Conservation (phyloP, 2,113 vertebrate genomes). For the Notarius lentiginosus region DNA sequence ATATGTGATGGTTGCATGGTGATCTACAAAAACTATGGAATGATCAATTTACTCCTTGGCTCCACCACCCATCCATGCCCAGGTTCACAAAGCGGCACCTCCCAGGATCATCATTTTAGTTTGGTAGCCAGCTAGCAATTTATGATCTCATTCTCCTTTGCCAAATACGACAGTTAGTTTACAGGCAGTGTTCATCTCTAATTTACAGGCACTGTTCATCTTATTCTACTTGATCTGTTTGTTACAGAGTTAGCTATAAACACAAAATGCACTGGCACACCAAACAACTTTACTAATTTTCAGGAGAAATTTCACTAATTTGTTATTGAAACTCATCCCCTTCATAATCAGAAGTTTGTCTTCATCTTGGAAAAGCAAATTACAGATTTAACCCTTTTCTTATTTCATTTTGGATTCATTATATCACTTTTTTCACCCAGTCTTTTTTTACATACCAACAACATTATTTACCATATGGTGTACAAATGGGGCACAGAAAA, state of each 20-base stretch:
- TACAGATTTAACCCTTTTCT: background rate
- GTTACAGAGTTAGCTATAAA: background rate
- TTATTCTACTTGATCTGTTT: too few relatives aligned
- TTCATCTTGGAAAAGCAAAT: too few relatives aligned
- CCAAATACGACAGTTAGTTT: background rate
- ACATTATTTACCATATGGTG: background rate
- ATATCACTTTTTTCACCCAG: background rate
- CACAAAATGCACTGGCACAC: background rate
- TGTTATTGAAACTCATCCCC: too few relatives aligned
- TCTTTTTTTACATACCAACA: background rate
- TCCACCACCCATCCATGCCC: background rate
- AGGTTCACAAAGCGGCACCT: background rate
- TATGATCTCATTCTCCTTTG: background rate
- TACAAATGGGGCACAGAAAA: background rate
- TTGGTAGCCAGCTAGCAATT: background rate
- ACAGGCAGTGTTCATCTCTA: background rate
- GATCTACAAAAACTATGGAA: background rate
- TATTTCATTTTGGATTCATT: background rate
- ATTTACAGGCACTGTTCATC: background rate
- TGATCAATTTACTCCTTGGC: background rate
- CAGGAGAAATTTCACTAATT: too few relatives aligned
- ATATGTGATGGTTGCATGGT: background rate
- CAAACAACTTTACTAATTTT: background rate
- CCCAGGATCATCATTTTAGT: background rate
- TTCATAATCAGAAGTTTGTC: too few relatives aligned